A percentile compares a stretch with the other conserved stretches of the same genome.
Evolutionary conservation across 2,113 vertebrate genomes (phyloP).

Genomic region (Microtus oregoni): DNA sequence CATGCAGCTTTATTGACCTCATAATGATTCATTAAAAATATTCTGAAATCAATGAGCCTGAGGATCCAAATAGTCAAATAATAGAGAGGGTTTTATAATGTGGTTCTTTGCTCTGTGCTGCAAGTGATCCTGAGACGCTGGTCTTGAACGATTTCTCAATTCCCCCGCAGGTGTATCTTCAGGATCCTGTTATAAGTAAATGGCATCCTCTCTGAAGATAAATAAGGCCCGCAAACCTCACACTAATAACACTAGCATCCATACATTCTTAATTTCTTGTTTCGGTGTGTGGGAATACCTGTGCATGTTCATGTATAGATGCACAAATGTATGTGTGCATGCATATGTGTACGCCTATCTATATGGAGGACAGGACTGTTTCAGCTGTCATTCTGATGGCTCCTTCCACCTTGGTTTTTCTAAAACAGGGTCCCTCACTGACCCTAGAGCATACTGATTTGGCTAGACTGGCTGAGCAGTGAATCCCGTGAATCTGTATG

Average conservation of each 20-base stretch:
- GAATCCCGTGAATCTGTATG: neutral
- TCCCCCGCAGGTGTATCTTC: constrained; percentile 60
- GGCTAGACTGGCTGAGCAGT: neutral
- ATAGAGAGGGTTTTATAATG: constrained; percentile 73
- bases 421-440: neutral
- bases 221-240: neutral
- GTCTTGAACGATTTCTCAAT: constrained; percentile 66
- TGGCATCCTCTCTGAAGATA: constrained; percentile 45
- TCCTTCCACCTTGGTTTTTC: neutral
- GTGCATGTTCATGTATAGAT: no score
- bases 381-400: neutral
- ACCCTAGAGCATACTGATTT: neutral
- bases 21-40: constrained; percentile 76
- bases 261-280: neutral
- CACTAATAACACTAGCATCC: neutral
- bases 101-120: constrained; percentile 59
- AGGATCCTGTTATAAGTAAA: constrained; percentile 70
- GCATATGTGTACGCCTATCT: neutral
- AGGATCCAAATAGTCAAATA: constrained; percentile 79
- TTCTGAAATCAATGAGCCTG: constrained; percentile 75
- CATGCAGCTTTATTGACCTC: constrained; percentile 56
- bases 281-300: no score
- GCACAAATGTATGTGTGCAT: neutral
- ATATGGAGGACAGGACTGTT: no score
- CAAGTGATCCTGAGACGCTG: constrained; percentile 65